Percentiles rank a stretch among this genome's conserved stretches.
phyloP scores from a whole-genome alignment of 2,113 vertebrate genomes.

The Ascaphus truei region DNA sequence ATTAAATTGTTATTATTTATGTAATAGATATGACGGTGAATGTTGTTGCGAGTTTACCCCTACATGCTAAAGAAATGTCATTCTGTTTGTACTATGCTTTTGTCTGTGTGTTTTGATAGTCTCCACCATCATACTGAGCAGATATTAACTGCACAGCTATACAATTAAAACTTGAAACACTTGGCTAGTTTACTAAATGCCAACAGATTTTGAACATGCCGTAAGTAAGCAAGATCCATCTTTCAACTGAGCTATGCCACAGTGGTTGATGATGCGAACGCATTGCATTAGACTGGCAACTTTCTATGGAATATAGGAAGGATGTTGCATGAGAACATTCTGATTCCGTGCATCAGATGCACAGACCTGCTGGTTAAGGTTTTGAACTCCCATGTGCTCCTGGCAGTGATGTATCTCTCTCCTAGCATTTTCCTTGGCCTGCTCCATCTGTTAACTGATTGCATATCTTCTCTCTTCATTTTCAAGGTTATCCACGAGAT shows the following conservation, averaged over 20 bases:
- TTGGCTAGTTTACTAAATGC: conserved; percentile 16
- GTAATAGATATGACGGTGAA: no score
- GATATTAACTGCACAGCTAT: conserved; percentile 15
- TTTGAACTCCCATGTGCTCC: background rate
- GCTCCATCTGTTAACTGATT: conserved; percentile 29
- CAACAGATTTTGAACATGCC: conserved; percentile 8
- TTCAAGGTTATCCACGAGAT: conserved; percentile 28
- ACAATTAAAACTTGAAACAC: conserved; percentile 16
- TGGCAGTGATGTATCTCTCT: conserved; percentile 20
- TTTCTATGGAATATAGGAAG: no score
- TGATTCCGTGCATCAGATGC: background rate
- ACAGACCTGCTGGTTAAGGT: conserved; percentile 2
- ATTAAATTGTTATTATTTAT: no score
- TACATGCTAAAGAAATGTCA: background rate
- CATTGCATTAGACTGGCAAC: no score
- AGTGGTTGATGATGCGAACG: background rate
- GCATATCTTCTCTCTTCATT: conserved; percentile 25
- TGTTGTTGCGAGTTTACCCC: background rate
- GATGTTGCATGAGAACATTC: background rate
- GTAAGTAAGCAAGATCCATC: background rate
- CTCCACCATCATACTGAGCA: background rate
- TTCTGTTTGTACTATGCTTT: background rate
- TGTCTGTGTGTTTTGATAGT: background rate
- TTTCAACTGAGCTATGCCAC: background rate
- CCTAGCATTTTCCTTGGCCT: background rate